A percentile compares a stretch with the other conserved stretches of the same genome.
Conservation (phyloP, 2,888 invertebrate species). For the Polydrusus tereticollis region DNA sequence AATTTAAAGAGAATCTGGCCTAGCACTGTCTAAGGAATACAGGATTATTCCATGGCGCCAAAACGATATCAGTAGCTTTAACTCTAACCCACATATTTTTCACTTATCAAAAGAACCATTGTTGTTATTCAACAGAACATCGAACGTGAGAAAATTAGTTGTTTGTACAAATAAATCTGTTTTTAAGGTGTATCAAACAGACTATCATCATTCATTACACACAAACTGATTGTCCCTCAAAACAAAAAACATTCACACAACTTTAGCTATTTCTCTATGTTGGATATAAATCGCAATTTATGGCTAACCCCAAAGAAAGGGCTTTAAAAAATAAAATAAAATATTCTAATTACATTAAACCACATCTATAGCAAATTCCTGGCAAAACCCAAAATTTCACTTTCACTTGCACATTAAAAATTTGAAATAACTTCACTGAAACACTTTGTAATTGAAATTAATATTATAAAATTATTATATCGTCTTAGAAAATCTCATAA, state of each 20-base stretch:
- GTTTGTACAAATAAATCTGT: neutral
- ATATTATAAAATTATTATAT: slow-evolving; percentile 8
- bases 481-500: neutral
- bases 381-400: neutral
- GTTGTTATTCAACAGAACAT: slow-evolving; percentile 14
- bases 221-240: no score
- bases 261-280: no score
- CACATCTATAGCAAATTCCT: neutral
- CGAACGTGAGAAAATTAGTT: slow-evolving; percentile 33
- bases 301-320: no score
- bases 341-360: neutral
- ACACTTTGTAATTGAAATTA: slow-evolving; percentile 2
- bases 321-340: no score
- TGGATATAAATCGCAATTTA: no score
- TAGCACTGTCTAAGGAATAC: neutral
- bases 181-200: no score
- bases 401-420: slow-evolving; percentile 13
- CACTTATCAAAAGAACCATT: slow-evolving; percentile 17
- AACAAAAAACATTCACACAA: no score
- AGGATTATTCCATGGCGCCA: neutral
- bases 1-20: no score
- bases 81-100: slow-evolving; percentile 12
- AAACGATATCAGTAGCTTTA: neutral
- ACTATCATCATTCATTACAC: no score
- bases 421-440: slow-evolving; percentile 3